Evolutionary conservation across 2,113 vertebrate genomes (phyloP), one percentile per base, ranked within the genome.

Genomic region (western clawed frog (Xenopus tropicalis)): DNA sequence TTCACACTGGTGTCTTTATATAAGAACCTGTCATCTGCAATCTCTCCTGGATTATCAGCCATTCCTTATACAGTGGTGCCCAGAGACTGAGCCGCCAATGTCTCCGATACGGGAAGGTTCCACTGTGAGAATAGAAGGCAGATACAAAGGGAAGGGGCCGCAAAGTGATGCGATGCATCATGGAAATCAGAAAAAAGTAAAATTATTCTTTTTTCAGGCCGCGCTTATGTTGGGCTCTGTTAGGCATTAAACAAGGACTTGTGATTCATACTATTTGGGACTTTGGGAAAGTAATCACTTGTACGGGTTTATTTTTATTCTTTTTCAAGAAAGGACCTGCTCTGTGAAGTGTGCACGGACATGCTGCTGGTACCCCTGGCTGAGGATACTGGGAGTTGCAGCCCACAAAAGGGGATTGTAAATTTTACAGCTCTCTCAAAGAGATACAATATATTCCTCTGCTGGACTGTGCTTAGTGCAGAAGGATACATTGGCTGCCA

Each of bases 11-110:
- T 63, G 16, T 66, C 56, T 68, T 74, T 61, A 42, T 61, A 25
- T 23, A 37, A 58, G 51, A 74, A 56, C 65, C 65, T 61, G 72
- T 68, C 72, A 68, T 61, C 72, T 23, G 61, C 71, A 44, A 66
- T 67, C 63, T 65, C 22, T 48, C 17, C 48, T 59, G 71, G 65
- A 68, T 74, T 74, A 74, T 66, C 71, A 59, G 52, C 25, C 20
- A 66, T 74, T 74, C 44, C 46, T 48, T 62, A 48, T 63, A n/a
- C 71, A 14, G n/a, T 22, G 56, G 46, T 67, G 72, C 22, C 67
- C 29, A 61, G 61, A 14, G 11, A 74, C 68, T 51, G 72, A 56
- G 48, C 37, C 54, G 24, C 22, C 64, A 74, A 61, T 56, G 48
- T 64, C 29, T 58, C 62, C 37, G 54, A 69, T 75, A 75, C 61